Evolutionary conservation across 2,113 vertebrate genomes (phyloP).

Genomic region (Verasper variegatus): DNA sequence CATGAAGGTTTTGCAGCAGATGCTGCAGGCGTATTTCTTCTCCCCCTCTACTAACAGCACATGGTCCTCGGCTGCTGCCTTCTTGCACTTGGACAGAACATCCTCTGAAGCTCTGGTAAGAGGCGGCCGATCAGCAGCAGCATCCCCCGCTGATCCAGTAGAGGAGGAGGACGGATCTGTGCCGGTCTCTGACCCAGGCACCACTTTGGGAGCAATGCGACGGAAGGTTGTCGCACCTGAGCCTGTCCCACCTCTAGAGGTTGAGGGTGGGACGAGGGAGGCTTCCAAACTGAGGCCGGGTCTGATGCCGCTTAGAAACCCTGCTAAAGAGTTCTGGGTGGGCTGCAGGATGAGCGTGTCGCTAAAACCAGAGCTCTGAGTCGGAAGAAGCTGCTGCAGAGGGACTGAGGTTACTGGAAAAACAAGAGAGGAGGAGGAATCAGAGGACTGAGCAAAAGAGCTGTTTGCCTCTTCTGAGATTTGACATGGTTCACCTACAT

Average conservation of each 20-base stretch:
- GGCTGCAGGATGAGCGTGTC: conserved; percentile 91
- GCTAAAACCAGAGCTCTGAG: conserved; percentile 84
- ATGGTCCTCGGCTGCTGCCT: conserved; percentile 94
- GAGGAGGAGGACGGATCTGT: conserved; percentile 67
- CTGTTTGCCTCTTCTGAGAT: conserved; percentile 79
- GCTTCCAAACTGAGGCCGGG: conserved; percentile 84
- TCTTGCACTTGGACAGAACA: conserved; percentile 96
- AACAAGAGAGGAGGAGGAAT: conserved; percentile 74
- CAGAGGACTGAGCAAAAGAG: conserved; percentile 68
- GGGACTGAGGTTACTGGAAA: conserved; percentile 67
- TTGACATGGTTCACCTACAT: conserved; percentile 71
- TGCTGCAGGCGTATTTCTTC: conserved; percentile 96
- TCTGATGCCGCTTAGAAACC: conserved; percentile 74
- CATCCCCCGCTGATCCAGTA: conserved; percentile 45
- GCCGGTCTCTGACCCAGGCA: conserved; percentile 63
- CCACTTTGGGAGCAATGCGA: conserved; percentile 93
- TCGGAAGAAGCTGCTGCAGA: conserved; percentile 74
- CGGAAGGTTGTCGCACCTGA: conserved; percentile 85
- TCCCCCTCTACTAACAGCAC: conserved; percentile 95
- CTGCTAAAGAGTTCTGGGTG: conserved; percentile 79
- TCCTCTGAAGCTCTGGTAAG: conserved; percentile 93
- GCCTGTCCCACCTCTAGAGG: conserved; percentile 51
- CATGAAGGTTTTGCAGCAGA: conserved; percentile 98
- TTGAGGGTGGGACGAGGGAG: conserved; percentile 82
- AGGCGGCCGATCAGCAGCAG: conserved; percentile 73